These are phyloP conservation scores for Conchocele bisecta DNA, from an alignment of 2,888 invertebrate genomes.

Conservation along the genomic window DNA sequence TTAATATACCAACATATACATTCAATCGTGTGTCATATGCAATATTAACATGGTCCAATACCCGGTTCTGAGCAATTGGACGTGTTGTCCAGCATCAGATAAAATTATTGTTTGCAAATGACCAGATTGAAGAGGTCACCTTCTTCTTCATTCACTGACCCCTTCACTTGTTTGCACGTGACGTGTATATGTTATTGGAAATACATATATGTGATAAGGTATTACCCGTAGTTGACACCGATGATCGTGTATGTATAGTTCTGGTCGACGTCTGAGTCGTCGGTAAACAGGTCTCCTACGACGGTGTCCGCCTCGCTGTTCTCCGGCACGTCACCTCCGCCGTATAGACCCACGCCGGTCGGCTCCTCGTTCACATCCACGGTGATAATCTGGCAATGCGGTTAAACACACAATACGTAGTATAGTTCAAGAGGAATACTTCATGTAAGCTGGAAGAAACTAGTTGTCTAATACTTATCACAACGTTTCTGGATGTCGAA, in stretches of 20 bases:
- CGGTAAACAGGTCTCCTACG: constrained; percentile 60
- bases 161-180: too few species aligned
- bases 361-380: constrained; percentile 67
- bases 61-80: too few species aligned
- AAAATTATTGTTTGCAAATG: not conserved
- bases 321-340: constrained; percentile 54
- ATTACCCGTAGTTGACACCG: constrained; percentile 58
- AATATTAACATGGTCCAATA: too few species aligned
- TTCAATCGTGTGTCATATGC: too few species aligned
- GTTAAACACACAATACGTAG: not conserved
- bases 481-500: too few species aligned
- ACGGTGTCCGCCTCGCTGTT: constrained; percentile 57
- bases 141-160: too few species aligned
- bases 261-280: constrained; percentile 64
- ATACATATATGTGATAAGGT: not conserved
- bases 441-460: not conserved
- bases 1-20: too few species aligned
- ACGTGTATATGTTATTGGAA: too few species aligned
- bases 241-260: constrained; percentile 60
- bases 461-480: not conserved
- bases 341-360: constrained; percentile 56
- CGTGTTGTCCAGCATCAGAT: not conserved
- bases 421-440: not conserved
- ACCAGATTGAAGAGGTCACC: too few species aligned
- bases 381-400: constrained; percentile 47